A percentile compares a stretch with the other conserved stretches of the same genome.
Conservation (phyloP, 2,888 invertebrate genomes). For the Volucella inflata region DNA sequence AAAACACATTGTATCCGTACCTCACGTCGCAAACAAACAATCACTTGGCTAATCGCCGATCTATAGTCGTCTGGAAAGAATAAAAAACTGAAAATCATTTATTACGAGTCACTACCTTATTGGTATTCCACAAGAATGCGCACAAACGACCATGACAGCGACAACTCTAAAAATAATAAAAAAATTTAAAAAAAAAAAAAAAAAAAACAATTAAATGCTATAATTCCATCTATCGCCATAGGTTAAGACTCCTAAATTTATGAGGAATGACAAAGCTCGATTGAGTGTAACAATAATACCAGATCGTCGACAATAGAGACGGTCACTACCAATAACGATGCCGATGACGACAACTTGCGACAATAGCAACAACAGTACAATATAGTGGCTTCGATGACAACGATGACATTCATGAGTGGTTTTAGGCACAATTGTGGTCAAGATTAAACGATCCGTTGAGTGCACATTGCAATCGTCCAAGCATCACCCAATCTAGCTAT, state of each 20-base stretch:
- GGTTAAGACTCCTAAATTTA: constrained; percentile 57
- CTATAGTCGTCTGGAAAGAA: constrained; percentile 57
- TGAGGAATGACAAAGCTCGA: constrained; percentile 33
- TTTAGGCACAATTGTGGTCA: constrained; percentile 71
- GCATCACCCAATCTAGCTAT: constrained; percentile 29
- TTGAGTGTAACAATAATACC: constrained; percentile 23
- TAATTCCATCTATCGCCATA: constrained; percentile 36
- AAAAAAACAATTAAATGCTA: constrained; percentile 31
- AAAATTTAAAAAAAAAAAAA: constrained; percentile 24
- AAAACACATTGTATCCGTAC: too few relatives aligned
- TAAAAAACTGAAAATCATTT: constrained; percentile 37
- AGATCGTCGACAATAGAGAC: constrained; percentile 24
- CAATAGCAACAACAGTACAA: constrained; percentile 11
- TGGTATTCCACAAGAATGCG: constrained; percentile 67
- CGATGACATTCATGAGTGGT: constrained; percentile 63
- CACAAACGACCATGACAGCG: constrained; percentile 59
- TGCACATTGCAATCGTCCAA: constrained; percentile 46
- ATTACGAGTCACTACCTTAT: constrained; percentile 57
- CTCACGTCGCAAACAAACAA: not conserved
- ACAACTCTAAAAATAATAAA: constrained; percentile 33
- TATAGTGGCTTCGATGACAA: constrained; percentile 5
- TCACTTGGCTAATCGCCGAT: constrained; percentile 11
- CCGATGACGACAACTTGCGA: constrained; percentile 36
- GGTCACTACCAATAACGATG: constrained; percentile 19
- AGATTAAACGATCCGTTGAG: constrained; percentile 66